These are phyloP conservation scores for Pandemis cinnamomeana DNA, from an alignment of 2,888 invertebrate genomes.

Conservation along the genomic window DNA sequence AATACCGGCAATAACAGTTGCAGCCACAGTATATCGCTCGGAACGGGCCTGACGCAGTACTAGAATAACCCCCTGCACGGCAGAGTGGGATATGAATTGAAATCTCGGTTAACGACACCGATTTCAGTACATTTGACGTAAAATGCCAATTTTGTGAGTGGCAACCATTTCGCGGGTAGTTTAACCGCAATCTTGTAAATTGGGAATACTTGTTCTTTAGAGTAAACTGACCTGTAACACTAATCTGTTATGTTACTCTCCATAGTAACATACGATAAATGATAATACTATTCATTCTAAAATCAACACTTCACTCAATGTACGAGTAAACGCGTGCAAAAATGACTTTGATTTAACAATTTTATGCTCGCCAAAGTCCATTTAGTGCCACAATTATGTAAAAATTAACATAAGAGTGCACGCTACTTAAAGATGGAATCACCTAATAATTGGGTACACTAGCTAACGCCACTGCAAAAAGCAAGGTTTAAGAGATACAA, in stretches of 20 bases:
- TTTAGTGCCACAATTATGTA: conserved; percentile 56
- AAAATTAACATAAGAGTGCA: conserved; percentile 72
- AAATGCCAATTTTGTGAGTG: conserved; percentile 32
- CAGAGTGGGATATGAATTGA: conserved; percentile 40
- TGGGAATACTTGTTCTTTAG: neutral
- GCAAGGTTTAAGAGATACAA: conserved; percentile 62
- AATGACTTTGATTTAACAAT: neutral
- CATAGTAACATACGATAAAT: neutral
- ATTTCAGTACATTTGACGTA: conserved; percentile 38
- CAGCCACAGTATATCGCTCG: conserved; percentile 42
- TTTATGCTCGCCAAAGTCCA: conserved; percentile 65
- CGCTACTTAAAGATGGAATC: conserved; percentile 72
- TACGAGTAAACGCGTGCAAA: neutral
- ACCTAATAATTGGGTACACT: conserved; percentile 71
- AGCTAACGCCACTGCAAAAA: conserved; percentile 61
- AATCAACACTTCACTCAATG: neutral
- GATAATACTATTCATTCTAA: neutral
- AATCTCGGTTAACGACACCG: conserved; percentile 40
- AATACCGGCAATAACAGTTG: conserved; percentile 44
- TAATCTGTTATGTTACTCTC: too few relatives aligned
- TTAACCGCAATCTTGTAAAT: conserved; percentile 2
- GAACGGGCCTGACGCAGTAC: conserved; percentile 29
- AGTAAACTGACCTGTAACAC: too few relatives aligned
- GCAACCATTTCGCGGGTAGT: neutral
- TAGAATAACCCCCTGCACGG: conserved; percentile 26